Base-by-base conservation (phyloP, 2,888 invertebrate genomes). In the Epsilonema sp. region DNA sequence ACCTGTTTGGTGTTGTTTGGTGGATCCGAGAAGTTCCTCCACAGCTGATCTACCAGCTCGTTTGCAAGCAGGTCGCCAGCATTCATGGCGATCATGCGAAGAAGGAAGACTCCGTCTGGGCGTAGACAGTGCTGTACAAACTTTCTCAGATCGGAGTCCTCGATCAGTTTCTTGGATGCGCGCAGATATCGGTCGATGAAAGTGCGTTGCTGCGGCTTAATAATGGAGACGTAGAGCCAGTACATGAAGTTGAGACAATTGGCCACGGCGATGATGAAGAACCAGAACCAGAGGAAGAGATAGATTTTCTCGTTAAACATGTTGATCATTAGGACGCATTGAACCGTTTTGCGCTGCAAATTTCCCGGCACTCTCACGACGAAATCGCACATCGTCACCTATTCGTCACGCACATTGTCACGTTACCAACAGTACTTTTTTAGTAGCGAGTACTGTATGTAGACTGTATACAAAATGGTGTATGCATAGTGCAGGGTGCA, bases 341-440 rank as follows among this genome's bases (percentile, higher is more conserved):
- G 62, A 16, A 61, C 59, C 1, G 59, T 59, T 48, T 69, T 67
- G 24, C 65, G 58, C 54, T 70, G 70, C 25, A 67, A 64, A 54
- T 69, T 69, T 21, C 65, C 65, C 45, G 71, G 60, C 51, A 67
- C 68, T 20, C 70, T 55, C 23, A 67, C 62, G 47, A 59, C 62
- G 51, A 65, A 66, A 54, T 65, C 65, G 54, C 65, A 65, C 62
- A 65, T 58, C 8, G 64, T 66, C 20, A 65, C 64, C 50, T n/a
- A n/a, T n/a, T n/a, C n/a, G n/a, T n/a, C n/a, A n/a, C n/a, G n/a
- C n/a, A n/a, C n/a, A n/a, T n/a, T n/a, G n/a, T n/a, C n/a, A n/a
- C n/a, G n/a, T n/a, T n/a, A n/a, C n/a, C n/a, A n/a, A n/a, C n/a
- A n/a, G n/a, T n/a, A n/a, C n/a, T n/a, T n/a, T n/a, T n/a, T n/a